phyloP scores from a whole-genome alignment of 2,888 invertebrate species.

The Microctonus brassicae region DNA sequence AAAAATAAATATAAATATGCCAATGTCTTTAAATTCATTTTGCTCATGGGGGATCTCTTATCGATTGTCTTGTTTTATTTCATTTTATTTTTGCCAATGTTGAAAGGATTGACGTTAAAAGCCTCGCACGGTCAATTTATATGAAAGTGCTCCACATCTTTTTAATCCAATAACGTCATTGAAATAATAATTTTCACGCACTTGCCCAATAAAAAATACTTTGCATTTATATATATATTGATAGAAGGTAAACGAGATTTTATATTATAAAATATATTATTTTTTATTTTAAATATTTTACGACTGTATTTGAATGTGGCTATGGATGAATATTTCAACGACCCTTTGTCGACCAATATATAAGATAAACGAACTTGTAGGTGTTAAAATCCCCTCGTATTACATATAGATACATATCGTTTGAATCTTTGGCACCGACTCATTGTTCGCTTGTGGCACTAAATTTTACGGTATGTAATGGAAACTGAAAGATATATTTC shows the following conservation, averaged over 20 bases:
- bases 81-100: background rate
- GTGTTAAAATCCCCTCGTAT: background rate
- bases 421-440: background rate
- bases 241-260: background rate
- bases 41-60: background rate
- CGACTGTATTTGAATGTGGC: background rate
- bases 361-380: background rate
- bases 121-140: background rate
- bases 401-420: background rate
- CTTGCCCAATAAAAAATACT: background rate
- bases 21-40: background rate
- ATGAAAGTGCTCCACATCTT: conserved; percentile 15
- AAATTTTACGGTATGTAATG: conserved; percentile 30
- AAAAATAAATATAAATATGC: background rate
- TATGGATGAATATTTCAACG: background rate
- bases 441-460: conserved; percentile 30
- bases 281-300: background rate
- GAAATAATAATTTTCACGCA: conserved; percentile 5
- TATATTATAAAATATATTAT: background rate
- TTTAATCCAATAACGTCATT: background rate
- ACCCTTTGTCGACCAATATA: background rate
- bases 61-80: conserved; percentile 1
- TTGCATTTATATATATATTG: background rate
- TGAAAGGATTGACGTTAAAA: background rate
- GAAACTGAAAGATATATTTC: conserved; percentile 18